A percentile compares a stretch with the other conserved stretches of the same genome.
These are phyloP conservation scores for Epinotia nisella DNA, from an alignment of 2,888 invertebrate genomes.

Conservation along the genomic window DNA sequence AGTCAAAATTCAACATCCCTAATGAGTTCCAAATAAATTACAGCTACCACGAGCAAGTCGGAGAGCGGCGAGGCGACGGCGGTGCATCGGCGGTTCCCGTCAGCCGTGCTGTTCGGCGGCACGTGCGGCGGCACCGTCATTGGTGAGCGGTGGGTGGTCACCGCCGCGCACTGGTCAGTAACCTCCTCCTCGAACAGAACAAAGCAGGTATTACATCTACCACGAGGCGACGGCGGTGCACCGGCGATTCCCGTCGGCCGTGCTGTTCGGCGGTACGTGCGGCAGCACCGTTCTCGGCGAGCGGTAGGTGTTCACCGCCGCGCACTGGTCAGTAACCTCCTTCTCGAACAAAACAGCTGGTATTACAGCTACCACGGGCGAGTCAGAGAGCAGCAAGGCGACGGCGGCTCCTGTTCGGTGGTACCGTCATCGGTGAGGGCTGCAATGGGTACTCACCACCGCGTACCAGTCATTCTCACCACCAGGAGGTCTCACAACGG, in stretches of 20 bases:
- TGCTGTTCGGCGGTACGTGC: background rate
- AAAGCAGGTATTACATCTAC: too few species aligned
- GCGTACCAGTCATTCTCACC: background rate
- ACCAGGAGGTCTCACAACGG: background rate
- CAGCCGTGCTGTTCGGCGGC: constrained; percentile 74
- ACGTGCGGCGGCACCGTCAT: constrained; percentile 79
- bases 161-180: constrained; percentile 75
- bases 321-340: constrained; percentile 20
- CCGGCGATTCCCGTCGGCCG: background rate
- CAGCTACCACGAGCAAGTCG: background rate
- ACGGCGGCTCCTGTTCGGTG: background rate
- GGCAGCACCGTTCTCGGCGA: background rate
- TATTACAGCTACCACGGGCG: too few species aligned
- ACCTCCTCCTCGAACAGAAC: background rate
- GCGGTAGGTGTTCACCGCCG: constrained; percentile 7
- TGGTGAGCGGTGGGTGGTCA: constrained; percentile 71
- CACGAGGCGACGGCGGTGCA: background rate
- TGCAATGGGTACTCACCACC: background rate
- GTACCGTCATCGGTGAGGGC: background rate
- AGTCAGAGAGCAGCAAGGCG: too few species aligned
- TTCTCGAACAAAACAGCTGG: background rate
- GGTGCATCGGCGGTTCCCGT: constrained; percentile 64
- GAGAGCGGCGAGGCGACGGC: constrained; percentile 45
- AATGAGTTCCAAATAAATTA: background rate
- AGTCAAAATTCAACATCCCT: too few species aligned